phyloP scores from a whole-genome alignment of 2,797 vertebrate genomes.

The Cuniculus paca region DNA sequence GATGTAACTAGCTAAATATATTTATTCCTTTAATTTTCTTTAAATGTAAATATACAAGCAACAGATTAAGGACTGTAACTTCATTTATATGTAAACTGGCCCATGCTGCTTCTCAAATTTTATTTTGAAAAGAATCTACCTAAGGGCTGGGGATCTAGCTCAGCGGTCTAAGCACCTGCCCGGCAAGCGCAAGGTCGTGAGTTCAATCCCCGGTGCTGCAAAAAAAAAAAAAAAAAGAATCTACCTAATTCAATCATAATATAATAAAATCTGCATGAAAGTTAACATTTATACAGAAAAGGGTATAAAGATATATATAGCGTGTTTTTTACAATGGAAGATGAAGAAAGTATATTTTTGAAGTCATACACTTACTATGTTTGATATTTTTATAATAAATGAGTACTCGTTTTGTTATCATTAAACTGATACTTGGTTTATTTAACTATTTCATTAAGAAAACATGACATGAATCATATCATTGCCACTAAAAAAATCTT shows the following conservation, averaged over 20 bases:
- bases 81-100: constrained; percentile 42
- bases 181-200: too few relatives aligned
- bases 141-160: too few relatives aligned
- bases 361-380: constrained; percentile 36
- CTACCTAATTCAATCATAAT: too few relatives aligned
- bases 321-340: constrained; percentile 61
- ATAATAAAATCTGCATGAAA: constrained; percentile 50
- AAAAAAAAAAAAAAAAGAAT: too few relatives aligned
- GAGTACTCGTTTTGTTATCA: constrained; percentile 12
- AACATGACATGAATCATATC: neutral
- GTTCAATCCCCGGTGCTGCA: too few relatives aligned
- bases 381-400: constrained; percentile 20
- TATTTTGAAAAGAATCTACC: constrained; percentile 37
- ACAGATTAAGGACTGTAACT: constrained; percentile 28
- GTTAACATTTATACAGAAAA: constrained; percentile 56
- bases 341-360: constrained; percentile 4
- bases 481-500: neutral
- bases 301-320: neutral
- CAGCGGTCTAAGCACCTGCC: too few relatives aligned
- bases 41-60: constrained; percentile 21
- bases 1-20: neutral
- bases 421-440: constrained; percentile 33
- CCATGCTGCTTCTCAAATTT: neutral
- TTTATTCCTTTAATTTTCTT: constrained; percentile 51
- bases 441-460: constrained; percentile 43